Conservation (phyloP, 2,113 vertebrate species). For the Falco punctatus region DNA sequence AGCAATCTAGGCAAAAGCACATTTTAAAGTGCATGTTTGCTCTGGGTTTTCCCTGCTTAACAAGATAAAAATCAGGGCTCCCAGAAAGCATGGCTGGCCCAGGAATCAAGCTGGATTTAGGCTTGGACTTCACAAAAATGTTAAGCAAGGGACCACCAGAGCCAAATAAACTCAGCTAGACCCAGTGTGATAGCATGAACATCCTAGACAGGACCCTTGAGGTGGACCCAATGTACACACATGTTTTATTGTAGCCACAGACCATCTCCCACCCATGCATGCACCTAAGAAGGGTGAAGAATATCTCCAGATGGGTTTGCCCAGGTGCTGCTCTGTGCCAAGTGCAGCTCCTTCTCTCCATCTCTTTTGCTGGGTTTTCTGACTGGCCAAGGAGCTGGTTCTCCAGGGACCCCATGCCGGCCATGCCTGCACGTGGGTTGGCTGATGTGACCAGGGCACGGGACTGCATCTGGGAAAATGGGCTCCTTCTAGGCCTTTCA, state of each 20-base stretch:
- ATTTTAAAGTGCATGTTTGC: not conserved
- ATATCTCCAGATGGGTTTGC: not conserved
- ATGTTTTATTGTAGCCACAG: not conserved
- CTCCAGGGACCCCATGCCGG: not conserved
- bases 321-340: not conserved
- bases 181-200: not conserved
- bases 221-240: not conserved
- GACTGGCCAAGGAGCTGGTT: fast-evolving
- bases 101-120: not conserved
- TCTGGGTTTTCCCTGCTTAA: not conserved
- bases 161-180: not conserved
- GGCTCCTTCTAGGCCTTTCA: not conserved
- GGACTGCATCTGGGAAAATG: not conserved
- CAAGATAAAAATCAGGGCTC: not conserved
- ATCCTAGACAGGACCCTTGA: too few species aligned
- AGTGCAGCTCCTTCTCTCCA: not conserved
- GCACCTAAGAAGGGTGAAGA: not conserved
- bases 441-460: not conserved
- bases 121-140: not conserved
- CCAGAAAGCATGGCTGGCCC: not conserved
- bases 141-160: not conserved
- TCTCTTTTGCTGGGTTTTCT: fast-evolving
- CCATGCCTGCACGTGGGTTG: not conserved
- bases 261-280: not conserved
- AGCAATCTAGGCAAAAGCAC: not conserved